These are phyloP conservation scores for Timandra comae DNA, from an alignment of 2,888 invertebrate genomes.

Conservation along the genomic window DNA sequence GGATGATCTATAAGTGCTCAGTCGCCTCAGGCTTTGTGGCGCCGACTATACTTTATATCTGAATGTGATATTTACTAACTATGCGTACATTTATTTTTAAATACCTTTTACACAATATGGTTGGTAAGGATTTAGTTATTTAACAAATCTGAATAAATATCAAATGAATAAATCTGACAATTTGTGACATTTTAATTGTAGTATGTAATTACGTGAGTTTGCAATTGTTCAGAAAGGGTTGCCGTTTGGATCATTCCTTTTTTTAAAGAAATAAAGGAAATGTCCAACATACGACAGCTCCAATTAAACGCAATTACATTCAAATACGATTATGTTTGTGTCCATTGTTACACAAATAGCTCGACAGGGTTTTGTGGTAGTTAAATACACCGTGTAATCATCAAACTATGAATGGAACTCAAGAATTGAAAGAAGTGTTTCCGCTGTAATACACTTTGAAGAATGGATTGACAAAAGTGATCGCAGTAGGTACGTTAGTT, in stretches of 20 bases:
- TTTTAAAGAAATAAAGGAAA: conserved; percentile 15
- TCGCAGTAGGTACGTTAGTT: too few species aligned
- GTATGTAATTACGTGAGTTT: too few species aligned
- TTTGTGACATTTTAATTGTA: too few species aligned
- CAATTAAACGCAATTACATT: conserved; percentile 50
- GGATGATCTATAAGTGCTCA: conserved; percentile 38
- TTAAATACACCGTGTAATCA: conserved; percentile 42
- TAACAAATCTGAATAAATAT: too few species aligned
- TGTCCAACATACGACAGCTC: conserved; percentile 38
- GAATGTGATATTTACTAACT: conserved; percentile 3
- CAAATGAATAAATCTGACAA: too few species aligned
- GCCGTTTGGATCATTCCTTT: conserved; percentile 8
- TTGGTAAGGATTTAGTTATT: too few species aligned
- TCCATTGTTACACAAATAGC: conserved; percentile 36
- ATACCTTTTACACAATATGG: too few species aligned
- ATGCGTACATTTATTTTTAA: too few species aligned
- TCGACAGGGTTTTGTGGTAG: conserved; percentile 32
- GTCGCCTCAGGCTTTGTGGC: conserved; percentile 37
- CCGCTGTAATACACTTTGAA: conserved; percentile 28
- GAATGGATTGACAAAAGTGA: conserved; percentile 6
- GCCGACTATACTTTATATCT: conserved; percentile 30
- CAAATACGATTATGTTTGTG: conserved; percentile 31
- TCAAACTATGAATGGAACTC: conserved; percentile 33
- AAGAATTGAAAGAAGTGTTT: conserved; percentile 33
- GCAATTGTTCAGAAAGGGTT: too few species aligned